Evolutionary conservation across 2,888 invertebrate genomes (phyloP).

Genomic region (Oxytorus armatus): DNA sequence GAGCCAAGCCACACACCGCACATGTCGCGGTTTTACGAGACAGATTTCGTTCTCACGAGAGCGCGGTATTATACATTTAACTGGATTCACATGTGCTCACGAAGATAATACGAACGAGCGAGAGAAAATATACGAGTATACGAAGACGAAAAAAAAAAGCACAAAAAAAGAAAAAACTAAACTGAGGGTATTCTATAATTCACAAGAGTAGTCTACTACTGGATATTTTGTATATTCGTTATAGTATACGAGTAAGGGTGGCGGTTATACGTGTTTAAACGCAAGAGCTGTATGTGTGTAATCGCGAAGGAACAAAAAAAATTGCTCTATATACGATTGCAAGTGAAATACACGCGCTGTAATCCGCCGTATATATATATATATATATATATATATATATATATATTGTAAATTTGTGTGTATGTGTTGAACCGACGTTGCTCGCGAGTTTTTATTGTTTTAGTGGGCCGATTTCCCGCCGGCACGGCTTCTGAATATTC

Average conservation of each 20-base stretch:
- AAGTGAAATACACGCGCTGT: conserved; percentile 54
- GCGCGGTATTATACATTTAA: conserved; percentile 53
- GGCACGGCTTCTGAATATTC: conserved; percentile 67
- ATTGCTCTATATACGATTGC: conserved; percentile 8
- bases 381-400: neutral
- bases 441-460: conserved; percentile 75
- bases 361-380: conserved; percentile 44
- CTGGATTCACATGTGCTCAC: conserved; percentile 53
- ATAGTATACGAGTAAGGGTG: conserved; percentile 16
- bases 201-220: conserved; percentile 18
- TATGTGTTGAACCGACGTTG: conserved; percentile 18
- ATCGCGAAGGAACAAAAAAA: conserved; percentile 26
- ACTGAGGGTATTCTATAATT: conserved; percentile 19
- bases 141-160: conserved; percentile 23
- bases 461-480: conserved; percentile 74
- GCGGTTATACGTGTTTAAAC: too few species aligned
- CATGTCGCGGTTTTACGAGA: conserved; percentile 44
- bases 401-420: too few species aligned
- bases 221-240: conserved; percentile 14
- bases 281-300: conserved; percentile 18
- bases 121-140: conserved; percentile 42
- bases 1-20: neutral
- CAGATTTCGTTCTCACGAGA: conserved; percentile 35
- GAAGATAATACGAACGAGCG: conserved; percentile 57
- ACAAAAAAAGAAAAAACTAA: too few species aligned